Evolutionary conservation across 2,888 invertebrate species (phyloP), one percentile per base, ranked within the genome.

Genomic region (Folsomia candida): DNA sequence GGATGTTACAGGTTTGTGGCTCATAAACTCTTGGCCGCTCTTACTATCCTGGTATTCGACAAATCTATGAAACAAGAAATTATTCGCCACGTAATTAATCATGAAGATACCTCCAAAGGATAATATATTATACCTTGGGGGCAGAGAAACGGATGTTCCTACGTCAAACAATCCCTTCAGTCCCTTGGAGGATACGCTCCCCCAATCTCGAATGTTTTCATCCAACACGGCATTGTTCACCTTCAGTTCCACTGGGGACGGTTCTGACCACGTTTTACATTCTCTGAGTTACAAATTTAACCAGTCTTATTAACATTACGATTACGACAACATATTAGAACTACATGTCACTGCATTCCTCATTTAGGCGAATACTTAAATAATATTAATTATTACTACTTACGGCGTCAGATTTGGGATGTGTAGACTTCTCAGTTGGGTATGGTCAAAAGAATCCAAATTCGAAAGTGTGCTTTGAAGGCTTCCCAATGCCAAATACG

Each of bases 381-480:
- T 51, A 27, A 26, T 24, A 67, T 67, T 54, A 29, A 1, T 18
- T 28, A 22, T 2, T 2, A 26, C 22, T 18, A 26, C 68, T 68
- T 68, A 76, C 77, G 62, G 62, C 65, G 65, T 51, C 54, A 69
- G 14, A 51, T 70, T 66, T 18, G 75, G 78, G 26, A 76, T 71
- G 24, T 69, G 67, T 3, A 78, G 60, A 63, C 71, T 67, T 0
- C 70, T 25, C 60, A 76, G 65, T 51, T 76, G 78, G 18, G 68
- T 68, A 57, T 72, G 67, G 51, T 78, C 78, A 67, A 76, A 76
- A 11, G 76, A 73, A 25, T 78, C 76, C 20, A 78, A 57, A 72
- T 78, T 76, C n/a, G 73, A 65, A 25, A 78, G 63, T 2, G 73
- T 78, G 58, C 76, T 70, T 64, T 76, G 76, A 28, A 78, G 72